phyloP scores from a whole-genome alignment of 2,113 vertebrate species.

The Rhinoderma darwinii region DNA sequence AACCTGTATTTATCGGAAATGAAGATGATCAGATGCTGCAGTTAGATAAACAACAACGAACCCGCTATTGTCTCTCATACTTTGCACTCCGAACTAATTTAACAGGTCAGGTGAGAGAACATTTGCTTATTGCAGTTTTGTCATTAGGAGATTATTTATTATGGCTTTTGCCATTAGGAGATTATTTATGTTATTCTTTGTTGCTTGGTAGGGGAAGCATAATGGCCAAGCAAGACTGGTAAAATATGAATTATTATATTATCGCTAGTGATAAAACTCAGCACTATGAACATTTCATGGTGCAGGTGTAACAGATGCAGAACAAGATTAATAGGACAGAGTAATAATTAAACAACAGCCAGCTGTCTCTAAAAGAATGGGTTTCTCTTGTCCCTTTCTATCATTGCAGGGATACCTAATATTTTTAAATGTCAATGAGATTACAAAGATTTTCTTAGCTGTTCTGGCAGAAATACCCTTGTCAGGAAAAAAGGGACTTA shows the following conservation, averaged over 20 bases:
- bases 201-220: constrained; percentile 65
- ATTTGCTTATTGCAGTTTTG: constrained; percentile 19
- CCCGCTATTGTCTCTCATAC: constrained; percentile 4
- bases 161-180: constrained; percentile 45
- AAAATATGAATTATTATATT: constrained; percentile 75
- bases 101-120: constrained; percentile 46
- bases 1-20: constrained; percentile 12
- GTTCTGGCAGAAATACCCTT: not conserved
- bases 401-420: constrained; percentile 70
- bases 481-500: not conserved
- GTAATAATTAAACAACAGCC: constrained; percentile 74
- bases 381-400: constrained; percentile 64
- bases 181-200: constrained; percentile 63
- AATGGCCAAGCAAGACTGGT: constrained; percentile 70
- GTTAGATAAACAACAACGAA: not conserved
- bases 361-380: constrained; percentile 65
- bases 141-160: too few species aligned
- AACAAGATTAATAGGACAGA: constrained; percentile 73
- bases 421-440: constrained; percentile 59
- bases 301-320: constrained; percentile 75
- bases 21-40: constrained; percentile 11
- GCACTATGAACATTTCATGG: constrained; percentile 63
- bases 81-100: constrained; percentile 1
- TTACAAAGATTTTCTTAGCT: constrained; percentile 39
- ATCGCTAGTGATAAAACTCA: constrained; percentile 69